Evolutionary conservation across 2,113 vertebrate species (phyloP).

Genomic region (Ammospiza nelsoni): DNA sequence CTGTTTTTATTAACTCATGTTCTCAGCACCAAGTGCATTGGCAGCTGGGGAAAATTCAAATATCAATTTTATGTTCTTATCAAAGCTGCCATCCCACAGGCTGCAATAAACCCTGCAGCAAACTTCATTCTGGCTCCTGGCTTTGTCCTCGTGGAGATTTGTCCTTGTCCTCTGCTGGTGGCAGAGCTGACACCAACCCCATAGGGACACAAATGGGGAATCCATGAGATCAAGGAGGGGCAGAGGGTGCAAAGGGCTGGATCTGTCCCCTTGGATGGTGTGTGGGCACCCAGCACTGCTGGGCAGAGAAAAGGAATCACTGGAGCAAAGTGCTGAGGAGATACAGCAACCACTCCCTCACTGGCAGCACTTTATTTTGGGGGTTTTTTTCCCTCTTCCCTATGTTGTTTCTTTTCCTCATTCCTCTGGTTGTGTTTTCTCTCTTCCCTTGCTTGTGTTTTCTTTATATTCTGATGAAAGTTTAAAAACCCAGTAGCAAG

Average conservation of each 20-base stretch:
- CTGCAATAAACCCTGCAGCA: constrained; percentile 15
- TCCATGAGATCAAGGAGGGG: not conserved
- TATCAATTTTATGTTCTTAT: constrained; percentile 60
- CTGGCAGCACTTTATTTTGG: not conserved
- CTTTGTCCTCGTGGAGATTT: not conserved
- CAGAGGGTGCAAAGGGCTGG: not conserved
- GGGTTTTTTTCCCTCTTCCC: too few relatives aligned
- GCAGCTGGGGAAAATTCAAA: constrained; percentile 66
- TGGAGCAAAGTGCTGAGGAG: not conserved
- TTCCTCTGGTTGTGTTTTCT: not conserved
- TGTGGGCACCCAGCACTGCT: not conserved
- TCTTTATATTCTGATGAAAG: not conserved
- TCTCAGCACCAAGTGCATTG: constrained; percentile 59
- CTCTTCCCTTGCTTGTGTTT: not conserved
- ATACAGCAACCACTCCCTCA: not conserved
- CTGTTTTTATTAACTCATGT: constrained; percentile 73
- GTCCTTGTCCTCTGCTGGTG: not conserved
- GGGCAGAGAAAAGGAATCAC: not conserved
- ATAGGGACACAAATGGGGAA: fast-evolving
- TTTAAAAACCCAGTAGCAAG: not conserved
- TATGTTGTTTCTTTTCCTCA: not conserved
- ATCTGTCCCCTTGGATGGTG: fast-evolving
- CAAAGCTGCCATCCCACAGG: constrained; percentile 10
- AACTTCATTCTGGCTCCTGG: not conserved
- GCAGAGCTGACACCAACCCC: fast-evolving